Percentiles rank a stretch among this genome's conserved stretches.
Conservation (phyloP, 1,140 invertebrate genomes). For the Drusus annulatus region DNA sequence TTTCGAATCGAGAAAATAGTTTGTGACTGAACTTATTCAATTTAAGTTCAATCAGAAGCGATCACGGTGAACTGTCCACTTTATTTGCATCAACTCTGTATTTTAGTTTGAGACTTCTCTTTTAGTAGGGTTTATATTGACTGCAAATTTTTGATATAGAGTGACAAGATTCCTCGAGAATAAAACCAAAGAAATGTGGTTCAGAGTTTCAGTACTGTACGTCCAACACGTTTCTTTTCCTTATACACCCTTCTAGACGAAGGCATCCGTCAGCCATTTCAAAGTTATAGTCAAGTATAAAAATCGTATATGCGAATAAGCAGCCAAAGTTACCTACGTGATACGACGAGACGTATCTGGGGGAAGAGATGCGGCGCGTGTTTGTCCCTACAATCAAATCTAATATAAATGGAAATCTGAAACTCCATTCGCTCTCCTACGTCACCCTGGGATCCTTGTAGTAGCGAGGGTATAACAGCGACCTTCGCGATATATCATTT, state of each 20-base stretch:
- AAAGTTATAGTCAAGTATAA: constrained; percentile 52
- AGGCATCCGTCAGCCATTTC: constrained; percentile 46
- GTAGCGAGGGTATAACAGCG: neutral
- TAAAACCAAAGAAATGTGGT: too few species aligned
- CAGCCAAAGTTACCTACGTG: constrained; percentile 55
- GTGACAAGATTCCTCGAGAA: too few species aligned
- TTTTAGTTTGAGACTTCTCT: too few species aligned
- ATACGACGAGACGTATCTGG: constrained; percentile 53
- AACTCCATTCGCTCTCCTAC: constrained; percentile 46
- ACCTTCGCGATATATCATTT: neutral
- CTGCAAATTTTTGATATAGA: too few species aligned
- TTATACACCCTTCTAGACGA: neutral
- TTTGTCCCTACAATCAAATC: constrained; percentile 60
- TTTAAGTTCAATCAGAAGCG: too few species aligned
- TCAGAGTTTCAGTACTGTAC: neutral
- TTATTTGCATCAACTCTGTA: too few species aligned
- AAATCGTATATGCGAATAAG: constrained; percentile 57
- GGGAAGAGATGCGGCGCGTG: constrained; percentile 27
- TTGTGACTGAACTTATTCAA: too few species aligned
- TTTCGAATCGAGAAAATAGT: too few species aligned
- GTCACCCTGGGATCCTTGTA: neutral
- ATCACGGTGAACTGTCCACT: too few species aligned
- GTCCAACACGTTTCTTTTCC: neutral
- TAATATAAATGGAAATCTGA: constrained; percentile 60
- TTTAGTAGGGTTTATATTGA: too few species aligned